Percentiles rank a stretch among this genome's conserved stretches.
These are phyloP conservation scores for Boleophthalmus pectinirostris DNA, from an alignment of 2,113 vertebrate species.

Conservation along the genomic window DNA sequence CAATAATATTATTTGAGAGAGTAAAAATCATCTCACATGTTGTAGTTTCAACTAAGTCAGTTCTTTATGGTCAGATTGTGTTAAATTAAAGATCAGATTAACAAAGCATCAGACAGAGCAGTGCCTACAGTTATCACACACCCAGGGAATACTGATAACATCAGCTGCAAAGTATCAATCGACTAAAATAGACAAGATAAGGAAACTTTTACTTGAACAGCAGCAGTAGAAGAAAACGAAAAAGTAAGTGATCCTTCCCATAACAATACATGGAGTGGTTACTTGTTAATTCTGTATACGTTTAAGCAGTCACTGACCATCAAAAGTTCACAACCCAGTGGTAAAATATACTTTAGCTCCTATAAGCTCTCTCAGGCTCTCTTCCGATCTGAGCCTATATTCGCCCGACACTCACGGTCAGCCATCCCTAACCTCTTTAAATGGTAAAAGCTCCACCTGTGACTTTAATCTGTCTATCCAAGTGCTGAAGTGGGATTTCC, in stretches of 20 bases:
- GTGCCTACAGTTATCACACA: no score
- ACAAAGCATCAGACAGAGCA: no score
- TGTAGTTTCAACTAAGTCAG: no score
- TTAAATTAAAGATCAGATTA: no score
- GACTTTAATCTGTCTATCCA: conserved; percentile 66
- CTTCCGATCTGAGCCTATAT: conserved; percentile 33
- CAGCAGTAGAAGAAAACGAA: neutral
- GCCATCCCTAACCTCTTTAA: conserved; percentile 56
- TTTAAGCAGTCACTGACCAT: neutral
- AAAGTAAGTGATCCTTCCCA: neutral
- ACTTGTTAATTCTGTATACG: neutral
- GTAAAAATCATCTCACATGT: no score
- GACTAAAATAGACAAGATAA: neutral
- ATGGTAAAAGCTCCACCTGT: conserved; percentile 49
- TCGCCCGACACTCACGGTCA: conserved; percentile 36
- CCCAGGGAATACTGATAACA: no score
- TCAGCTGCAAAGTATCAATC: neutral
- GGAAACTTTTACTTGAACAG: neutral
- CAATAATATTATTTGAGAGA: no score
- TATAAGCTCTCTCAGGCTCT: conserved; percentile 41
- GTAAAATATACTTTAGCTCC: conserved; percentile 25
- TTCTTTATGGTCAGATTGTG: no score
- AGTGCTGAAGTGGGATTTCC: conserved; percentile 39
- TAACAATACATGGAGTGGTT: neutral
- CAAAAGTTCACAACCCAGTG: neutral